These are phyloP conservation scores for Cephus rjabovi DNA, from an alignment of 2,888 invertebrate genomes.

Conservation along the genomic window DNA sequence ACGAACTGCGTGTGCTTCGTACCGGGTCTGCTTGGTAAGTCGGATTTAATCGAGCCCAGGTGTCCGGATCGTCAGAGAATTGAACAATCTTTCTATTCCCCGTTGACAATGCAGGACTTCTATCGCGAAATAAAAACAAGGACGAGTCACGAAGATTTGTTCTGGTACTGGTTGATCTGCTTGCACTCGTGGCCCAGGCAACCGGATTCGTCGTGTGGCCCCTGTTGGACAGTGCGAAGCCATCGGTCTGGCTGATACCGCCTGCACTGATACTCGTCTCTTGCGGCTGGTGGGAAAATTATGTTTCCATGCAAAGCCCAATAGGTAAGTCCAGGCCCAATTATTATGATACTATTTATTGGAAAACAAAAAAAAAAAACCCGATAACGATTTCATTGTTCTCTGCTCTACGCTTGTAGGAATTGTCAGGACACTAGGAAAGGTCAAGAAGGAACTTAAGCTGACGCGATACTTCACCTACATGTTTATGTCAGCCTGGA, in stretches of 20 bases:
- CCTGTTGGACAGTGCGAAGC: conserved; percentile 77
- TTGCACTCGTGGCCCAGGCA: conserved; percentile 88
- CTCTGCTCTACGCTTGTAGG: conserved; percentile 61
- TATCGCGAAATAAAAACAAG: conserved; percentile 82
- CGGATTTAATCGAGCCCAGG: background rate
- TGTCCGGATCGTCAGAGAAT: background rate
- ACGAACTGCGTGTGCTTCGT: conserved; percentile 95
- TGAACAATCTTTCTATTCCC: background rate
- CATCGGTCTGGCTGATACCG: conserved; percentile 87
- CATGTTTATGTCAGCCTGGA: conserved; percentile 92
- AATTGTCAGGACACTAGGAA: conserved; percentile 79
- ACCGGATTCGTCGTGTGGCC: conserved; percentile 95
- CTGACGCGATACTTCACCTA: conserved; percentile 89
- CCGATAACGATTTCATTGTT: background rate
- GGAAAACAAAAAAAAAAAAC: too few species aligned
- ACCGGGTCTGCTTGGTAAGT: conserved; percentile 78
- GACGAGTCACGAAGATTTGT: conserved; percentile 80
- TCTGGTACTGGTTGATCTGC: conserved; percentile 84
- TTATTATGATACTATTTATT: background rate
- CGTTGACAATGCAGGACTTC: conserved; percentile 71
- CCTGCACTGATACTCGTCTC: conserved; percentile 87
- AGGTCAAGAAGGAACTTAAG: conserved; percentile 83
- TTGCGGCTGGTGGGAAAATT: conserved; percentile 99
- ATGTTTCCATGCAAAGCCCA: conserved; percentile 87
- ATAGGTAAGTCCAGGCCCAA: conserved; percentile 71